Evolutionary conservation across 2,888 invertebrate genomes (phyloP).

Genomic region (Caenorhabditis virilis): DNA sequence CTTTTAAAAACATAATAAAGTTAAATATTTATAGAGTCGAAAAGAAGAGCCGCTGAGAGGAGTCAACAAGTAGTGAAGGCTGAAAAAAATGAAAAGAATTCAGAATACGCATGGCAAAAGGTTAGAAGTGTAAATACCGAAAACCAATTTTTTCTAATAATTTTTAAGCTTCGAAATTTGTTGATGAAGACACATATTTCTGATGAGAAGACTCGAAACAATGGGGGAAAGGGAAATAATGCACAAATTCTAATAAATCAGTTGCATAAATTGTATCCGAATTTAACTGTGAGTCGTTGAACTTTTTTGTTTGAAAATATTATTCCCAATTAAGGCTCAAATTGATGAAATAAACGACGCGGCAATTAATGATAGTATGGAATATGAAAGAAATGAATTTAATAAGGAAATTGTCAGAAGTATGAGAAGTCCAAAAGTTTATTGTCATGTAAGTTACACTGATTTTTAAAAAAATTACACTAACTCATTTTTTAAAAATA

Average conservation of each 20-base stretch:
- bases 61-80: conserved; percentile 12
- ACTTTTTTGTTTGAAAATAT: too few relatives aligned
- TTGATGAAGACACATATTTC: conserved; percentile 16
- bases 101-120: conserved; percentile 7
- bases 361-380: conserved; percentile 10
- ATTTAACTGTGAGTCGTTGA: too few relatives aligned
- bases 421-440: conserved; percentile 35
- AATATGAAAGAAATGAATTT: too few relatives aligned
- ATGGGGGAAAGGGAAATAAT: conserved; percentile 10
- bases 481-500: conserved; percentile 29
- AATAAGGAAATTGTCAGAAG: conserved; percentile 18
- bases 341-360: conserved; percentile 28
- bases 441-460: conserved; percentile 13
- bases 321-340: too few relatives aligned
- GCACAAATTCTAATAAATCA: conserved; percentile 17
- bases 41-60: conserved; percentile 39
- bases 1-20: conserved; percentile 70
- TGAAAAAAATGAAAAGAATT: neutral
- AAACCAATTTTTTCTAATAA: neutral
- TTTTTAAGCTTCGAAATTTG: neutral
- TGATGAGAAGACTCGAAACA: conserved; percentile 9
- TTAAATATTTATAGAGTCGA: conserved; percentile 30
- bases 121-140: conserved; percentile 17
- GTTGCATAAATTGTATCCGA: conserved; percentile 22
- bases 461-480: neutral